Evolutionary conservation across 1,140 invertebrate species (phyloP), one percentile per base, ranked within the genome.

Genomic region (Neodiprion lecontei): DNA sequence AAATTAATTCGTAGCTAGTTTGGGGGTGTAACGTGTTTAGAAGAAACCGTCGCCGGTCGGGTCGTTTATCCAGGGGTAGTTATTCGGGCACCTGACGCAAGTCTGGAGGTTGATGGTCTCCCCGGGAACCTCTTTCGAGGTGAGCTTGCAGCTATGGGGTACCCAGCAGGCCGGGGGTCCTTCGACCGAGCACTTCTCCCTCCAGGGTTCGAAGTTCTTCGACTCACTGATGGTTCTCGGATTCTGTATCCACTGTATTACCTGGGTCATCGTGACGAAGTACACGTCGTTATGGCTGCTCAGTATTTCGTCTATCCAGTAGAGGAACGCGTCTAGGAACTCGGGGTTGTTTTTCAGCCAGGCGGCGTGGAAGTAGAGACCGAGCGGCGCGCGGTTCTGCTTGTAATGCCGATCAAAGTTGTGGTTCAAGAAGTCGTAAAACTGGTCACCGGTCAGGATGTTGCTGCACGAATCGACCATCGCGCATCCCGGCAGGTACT

Each of bases 381-480:
- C 97, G 10, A 98, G 88, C 0, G 97, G 97, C 7, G 97, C 96
- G 67, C 96, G 92, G 88, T 98, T 98, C 82, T 97, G 95, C 79
- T 96, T 93, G 88, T 98, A 98, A 88, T 98, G 97, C 53, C 97
- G 92, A 81, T 98, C 95, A 85, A 99, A 98, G 83, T 99, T 99
- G 90, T 98, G 96, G 81, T 96, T 96, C 7, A 99, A 90, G 92
- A 98, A 98, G 86, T 96, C 96, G 90, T 97, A 97, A 89, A 98
- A 97, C 84, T 98, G 97, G 81, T 98, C 96, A 21, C 96, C 96
- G 48, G 93, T 95, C 11, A 97, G 90, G 80, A 98, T 97, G 87
- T 97, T 98, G 74, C 96, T 97, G 90, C 97, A 99, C 28, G 96
- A 97, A 87, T 99, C 97, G 1, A 98, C 96, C 97, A 98, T 98